Conservation (phyloP, 2,888 invertebrate genomes). For the Orthonychiurus folsomi region DNA sequence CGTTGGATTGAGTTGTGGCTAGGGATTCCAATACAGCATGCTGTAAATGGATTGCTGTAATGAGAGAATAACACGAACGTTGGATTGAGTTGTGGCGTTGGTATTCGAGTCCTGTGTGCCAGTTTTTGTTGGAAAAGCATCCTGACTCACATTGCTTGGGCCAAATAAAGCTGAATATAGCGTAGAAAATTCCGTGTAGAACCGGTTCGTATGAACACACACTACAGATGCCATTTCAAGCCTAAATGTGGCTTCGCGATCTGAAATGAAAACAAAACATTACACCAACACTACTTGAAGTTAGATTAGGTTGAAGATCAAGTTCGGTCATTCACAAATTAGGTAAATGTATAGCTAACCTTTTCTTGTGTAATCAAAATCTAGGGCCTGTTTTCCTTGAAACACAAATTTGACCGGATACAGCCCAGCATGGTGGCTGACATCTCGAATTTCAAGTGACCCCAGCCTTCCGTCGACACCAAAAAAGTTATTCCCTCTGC, state of each 20-base stretch:
- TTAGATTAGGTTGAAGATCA: slow-evolving; percentile 1
- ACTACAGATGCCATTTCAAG: slow-evolving; percentile 82
- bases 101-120: not conserved
- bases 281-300: not conserved
- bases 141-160: not conserved
- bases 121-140: not conserved
- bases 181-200: slow-evolving; percentile 60
- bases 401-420: slow-evolving; percentile 39
- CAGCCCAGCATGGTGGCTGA: slow-evolving; percentile 28
- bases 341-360: slow-evolving; percentile 22
- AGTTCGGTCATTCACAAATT: too few relatives aligned
- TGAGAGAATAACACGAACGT: slow-evolving; percentile 49
- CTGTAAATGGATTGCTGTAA: too few relatives aligned
- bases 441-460: slow-evolving; percentile 33
- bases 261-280: slow-evolving; percentile 18
- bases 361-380: slow-evolving; percentile 42
- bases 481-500: slow-evolving; percentile 30
- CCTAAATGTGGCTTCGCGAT: slow-evolving; percentile 61
- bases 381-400: slow-evolving; percentile 59
- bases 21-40: not conserved
- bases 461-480: slow-evolving; percentile 36
- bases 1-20: not conserved
- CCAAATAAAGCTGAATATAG: slow-evolving; percentile 31
- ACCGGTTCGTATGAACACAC: slow-evolving; percentile 88
- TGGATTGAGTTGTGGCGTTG: not conserved